phyloP scores from a whole-genome alignment of 1,140 invertebrate genomes.

The Drosophila fuyamai region DNA sequence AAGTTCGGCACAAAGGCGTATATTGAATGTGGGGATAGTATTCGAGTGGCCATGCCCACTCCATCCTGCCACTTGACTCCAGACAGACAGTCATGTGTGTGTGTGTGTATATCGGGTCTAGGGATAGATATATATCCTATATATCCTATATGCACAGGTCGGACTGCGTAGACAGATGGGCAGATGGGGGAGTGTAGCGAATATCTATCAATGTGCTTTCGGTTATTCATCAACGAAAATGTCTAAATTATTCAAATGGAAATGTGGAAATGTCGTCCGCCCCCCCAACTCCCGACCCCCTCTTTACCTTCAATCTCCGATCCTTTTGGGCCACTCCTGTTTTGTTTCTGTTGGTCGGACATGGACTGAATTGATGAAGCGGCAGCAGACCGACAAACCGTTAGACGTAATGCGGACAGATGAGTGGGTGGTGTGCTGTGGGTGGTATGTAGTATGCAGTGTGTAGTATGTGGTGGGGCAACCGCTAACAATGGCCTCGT shows the following conservation, averaged over 20 bases:
- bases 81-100: slow-evolving; percentile 20
- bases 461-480: slow-evolving; percentile 1
- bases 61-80: slow-evolving; percentile 40
- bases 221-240: slow-evolving; percentile 82
- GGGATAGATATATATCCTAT: slow-evolving; percentile 1
- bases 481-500: slow-evolving; percentile 55
- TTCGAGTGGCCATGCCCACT: slow-evolving; percentile 3
- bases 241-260: slow-evolving; percentile 83
- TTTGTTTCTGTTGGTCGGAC: slow-evolving; percentile 59
- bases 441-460: neutral
- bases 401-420: slow-evolving; percentile 31
- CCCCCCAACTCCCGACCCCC: neutral
- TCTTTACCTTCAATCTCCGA: neutral
- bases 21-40: slow-evolving; percentile 23
- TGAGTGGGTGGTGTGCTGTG: slow-evolving; percentile 1
- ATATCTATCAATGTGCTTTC: slow-evolving; percentile 81
- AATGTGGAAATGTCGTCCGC: slow-evolving; percentile 69
- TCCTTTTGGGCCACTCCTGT: slow-evolving; percentile 41
- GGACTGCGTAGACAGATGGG: slow-evolving; percentile 7
- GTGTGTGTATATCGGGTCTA: slow-evolving; percentile 3
- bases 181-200: slow-evolving; percentile 6
- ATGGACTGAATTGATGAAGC: slow-evolving; percentile 74
- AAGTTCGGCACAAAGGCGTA: slow-evolving; percentile 13
- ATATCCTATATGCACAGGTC: slow-evolving; percentile 19
- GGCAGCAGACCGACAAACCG: slow-evolving; percentile 72